phyloP scores from a whole-genome alignment of 2,113 vertebrate genomes.

The Hydrolagus affinis region DNA sequence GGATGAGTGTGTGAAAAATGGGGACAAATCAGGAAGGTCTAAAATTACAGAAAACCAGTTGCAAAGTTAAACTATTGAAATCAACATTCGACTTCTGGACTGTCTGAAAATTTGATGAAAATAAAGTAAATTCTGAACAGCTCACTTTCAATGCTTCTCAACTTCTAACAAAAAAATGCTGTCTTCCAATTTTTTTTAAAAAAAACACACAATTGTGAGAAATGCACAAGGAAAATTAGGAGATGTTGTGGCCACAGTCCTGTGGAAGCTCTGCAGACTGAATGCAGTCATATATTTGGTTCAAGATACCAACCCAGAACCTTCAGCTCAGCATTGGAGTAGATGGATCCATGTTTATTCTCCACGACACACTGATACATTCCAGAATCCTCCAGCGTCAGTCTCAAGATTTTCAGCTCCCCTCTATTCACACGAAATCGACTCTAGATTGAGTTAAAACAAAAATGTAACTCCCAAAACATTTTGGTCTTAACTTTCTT shows the following conservation, averaged over 20 bases:
- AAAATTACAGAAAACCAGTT: too few species aligned
- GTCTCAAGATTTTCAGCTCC: constrained; percentile 63
- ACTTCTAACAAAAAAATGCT: neutral
- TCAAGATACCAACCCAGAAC: constrained; percentile 74
- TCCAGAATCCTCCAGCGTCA: constrained; percentile 75
- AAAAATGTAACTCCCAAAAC: too few species aligned
- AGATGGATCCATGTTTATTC: constrained; percentile 73
- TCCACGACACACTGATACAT: constrained; percentile 98
- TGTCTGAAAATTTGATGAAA: too few species aligned
- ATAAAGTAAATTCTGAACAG: too few species aligned
- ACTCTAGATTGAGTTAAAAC: neutral
- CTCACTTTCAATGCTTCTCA: neutral
- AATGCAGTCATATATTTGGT: neutral
- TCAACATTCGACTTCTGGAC: too few species aligned
- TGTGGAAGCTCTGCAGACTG: neutral
- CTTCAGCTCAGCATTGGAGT: constrained; percentile 82
- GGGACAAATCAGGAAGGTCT: too few species aligned
- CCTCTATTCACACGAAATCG: constrained; percentile 44
- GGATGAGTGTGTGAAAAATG: too few species aligned
- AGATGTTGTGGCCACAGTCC: neutral
- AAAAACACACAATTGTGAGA: neutral
- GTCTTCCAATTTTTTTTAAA: neutral
- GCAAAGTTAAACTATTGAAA: too few species aligned
- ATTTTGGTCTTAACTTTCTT: neutral
- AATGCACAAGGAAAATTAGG: neutral